Evolutionary conservation across 2,797 vertebrate genomes (phyloP), one percentile per base, ranked within the genome.

Genomic region (Eulemur mongoz): DNA sequence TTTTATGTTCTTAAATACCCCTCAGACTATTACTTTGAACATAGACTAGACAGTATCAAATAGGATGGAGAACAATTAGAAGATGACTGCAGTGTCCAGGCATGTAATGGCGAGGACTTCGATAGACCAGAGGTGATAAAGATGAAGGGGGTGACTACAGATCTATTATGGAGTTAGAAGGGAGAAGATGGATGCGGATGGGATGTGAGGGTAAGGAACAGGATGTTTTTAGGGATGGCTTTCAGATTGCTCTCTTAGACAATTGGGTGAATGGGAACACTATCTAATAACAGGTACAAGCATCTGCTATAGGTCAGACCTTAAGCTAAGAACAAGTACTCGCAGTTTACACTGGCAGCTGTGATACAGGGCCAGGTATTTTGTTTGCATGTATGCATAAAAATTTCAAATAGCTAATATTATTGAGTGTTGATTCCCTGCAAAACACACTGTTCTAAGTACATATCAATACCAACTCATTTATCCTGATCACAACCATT

Each of bases 321-420:
- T 76, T 35, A 70, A 61, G 18, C 54, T 93, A 40, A 92, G 93
- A 90, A 12, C 35, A 67, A 73, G 4, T 54, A 30, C 63, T 72
- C 1, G 4, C 9, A 43, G 1, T 80, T 40, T 23, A 59, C 12
- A 35, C 25, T 22, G 32, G 43, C 20, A 59, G 38, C 50, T 57
- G 35, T 45, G 35, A 35, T 14, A 18, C 5, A 27, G 30, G 6
- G 2, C 14, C n/a, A 38, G 1, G 7, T n/a, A 50, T 80, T 92
- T 78, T 25, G 52, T 22, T 45, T 84, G 0, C 23, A 11, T 69
- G 23, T 20, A 4, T 48, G 5, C 23, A 57, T 59, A 50, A 43
- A 63, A 22, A 57, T 45, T 75, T 50, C 89, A 57, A 57, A 61
- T 30, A 67, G 43, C 27, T 67, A 52, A 13, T 61, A 35, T 87